Evolutionary conservation across 2,797 vertebrate species (phyloP).

Genomic region (Vespertilio murinus): DNA sequence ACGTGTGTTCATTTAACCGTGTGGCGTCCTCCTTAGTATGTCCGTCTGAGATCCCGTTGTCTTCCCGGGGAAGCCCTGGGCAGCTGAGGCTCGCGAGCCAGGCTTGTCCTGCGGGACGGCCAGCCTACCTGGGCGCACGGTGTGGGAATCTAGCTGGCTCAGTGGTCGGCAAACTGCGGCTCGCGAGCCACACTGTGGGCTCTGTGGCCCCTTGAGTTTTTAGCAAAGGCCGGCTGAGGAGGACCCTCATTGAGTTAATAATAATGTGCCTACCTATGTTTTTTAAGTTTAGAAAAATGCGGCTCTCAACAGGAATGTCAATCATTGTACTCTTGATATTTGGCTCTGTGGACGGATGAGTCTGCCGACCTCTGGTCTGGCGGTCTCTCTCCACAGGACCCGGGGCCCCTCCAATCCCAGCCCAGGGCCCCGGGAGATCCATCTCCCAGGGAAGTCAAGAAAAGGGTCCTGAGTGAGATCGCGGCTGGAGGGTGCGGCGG

Average conservation of each 20-base stretch:
- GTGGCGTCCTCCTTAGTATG: background rate
- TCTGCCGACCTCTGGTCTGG: no score
- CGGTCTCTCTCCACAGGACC: background rate
- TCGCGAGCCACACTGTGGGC: no score
- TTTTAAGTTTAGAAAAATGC: no score
- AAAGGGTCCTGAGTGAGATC: background rate
- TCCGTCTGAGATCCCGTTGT: background rate
- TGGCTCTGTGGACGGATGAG: no score
- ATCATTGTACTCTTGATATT: no score
- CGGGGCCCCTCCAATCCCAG: background rate
- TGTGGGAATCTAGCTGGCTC: background rate
- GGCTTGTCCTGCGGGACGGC: background rate
- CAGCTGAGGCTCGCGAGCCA: background rate
- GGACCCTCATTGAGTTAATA: no score
- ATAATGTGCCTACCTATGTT: no score
- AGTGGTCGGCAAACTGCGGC: no score
- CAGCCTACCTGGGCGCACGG: background rate
- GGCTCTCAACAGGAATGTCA: no score
- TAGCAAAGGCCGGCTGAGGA: no score
- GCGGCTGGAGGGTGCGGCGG: background rate
- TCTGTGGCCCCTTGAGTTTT: no score
- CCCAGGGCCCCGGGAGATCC: accelerated
- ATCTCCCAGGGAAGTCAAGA: background rate
- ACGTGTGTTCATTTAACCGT: accelerated
- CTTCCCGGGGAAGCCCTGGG: background rate